Evolutionary conservation across 2,797 vertebrate genomes (phyloP), one percentile per base, ranked within the genome.

Genomic region (Gallirallus australis): DNA sequence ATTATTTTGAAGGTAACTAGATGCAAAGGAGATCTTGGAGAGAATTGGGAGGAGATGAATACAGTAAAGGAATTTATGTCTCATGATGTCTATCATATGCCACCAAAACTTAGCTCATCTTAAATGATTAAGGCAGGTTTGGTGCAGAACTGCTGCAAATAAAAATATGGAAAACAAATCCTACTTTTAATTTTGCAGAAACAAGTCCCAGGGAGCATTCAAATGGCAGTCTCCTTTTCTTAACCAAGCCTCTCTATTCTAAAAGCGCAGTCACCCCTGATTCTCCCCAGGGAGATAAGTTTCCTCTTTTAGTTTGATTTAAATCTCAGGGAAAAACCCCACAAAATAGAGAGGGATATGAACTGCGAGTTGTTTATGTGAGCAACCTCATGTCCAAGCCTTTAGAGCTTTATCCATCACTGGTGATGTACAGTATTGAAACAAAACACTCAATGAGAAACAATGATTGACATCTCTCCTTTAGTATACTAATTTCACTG

Each of bases 1-100:
- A 19, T 61, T 80, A 42, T 66, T 96, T 89, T 86, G 66, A 93
- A 93, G 39, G 27, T 37, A 93, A 65, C 20, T 20, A 57, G 37
- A 56, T 76, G 54, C 8, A 54, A 68, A 76, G 17, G 42, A 64
- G 16, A 70, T 87, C 71, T 91, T 86, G 68, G 48, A 92, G 56
- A 64, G 66, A 79, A 64, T 2, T 64, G 39, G 20, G 45, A 73
- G 25, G 9, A 47, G 28, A 64, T 93, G 56, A 90, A 86, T 92
- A 89, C 84, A 92, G 60, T 82, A 60, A 94, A 93, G 82, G 80
- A 95, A 94, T 71, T 96, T 84, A 19, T 8, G 28, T 84, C 68
- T 93, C 35, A 45, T 89, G 70, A 89, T 59, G 59, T 27, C 40
- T 96, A 50, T 90, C 65, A 40, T 72, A 57, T 71, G 83, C 66